phyloP scores from a whole-genome alignment of 2,113 vertebrate species.

The Orycteropus afer region DNA sequence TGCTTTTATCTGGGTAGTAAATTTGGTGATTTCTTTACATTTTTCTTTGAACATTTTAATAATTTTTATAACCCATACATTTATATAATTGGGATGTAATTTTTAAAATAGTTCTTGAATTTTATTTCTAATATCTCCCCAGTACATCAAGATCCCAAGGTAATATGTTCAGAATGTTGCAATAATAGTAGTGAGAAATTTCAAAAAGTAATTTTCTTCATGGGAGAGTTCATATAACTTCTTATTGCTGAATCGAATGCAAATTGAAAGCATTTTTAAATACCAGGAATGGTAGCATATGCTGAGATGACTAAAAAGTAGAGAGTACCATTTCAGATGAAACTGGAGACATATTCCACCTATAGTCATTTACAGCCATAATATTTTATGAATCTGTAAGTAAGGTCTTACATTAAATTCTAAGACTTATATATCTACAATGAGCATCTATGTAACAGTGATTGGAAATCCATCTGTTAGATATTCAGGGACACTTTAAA shows the following conservation, averaged over 20 bases:
- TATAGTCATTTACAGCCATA: background rate
- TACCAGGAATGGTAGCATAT: background rate
- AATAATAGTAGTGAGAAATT: background rate
- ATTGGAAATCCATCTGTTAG: constrained; percentile 38
- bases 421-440: constrained; percentile 25
- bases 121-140: background rate
- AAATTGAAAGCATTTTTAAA: background rate
- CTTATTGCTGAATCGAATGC: background rate
- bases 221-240: background rate
- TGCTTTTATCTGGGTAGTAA: constrained; percentile 1
- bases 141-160: background rate
- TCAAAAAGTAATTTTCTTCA: constrained; percentile 15
- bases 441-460: background rate
- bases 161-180: background rate
- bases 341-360: background rate
- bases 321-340: background rate
- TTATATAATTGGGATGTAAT: background rate
- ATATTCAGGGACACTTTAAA: background rate
- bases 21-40: background rate
- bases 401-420: background rate
- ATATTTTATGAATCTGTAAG: constrained; percentile 33
- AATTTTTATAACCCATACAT: background rate
- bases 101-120: background rate
- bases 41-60: background rate
- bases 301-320: background rate